A percentile compares a stretch with the other conserved stretches of the same genome.
These are phyloP conservation scores for Neoascia interrupta DNA, from an alignment of 2,888 invertebrate species.

Conservation along the genomic window DNA sequence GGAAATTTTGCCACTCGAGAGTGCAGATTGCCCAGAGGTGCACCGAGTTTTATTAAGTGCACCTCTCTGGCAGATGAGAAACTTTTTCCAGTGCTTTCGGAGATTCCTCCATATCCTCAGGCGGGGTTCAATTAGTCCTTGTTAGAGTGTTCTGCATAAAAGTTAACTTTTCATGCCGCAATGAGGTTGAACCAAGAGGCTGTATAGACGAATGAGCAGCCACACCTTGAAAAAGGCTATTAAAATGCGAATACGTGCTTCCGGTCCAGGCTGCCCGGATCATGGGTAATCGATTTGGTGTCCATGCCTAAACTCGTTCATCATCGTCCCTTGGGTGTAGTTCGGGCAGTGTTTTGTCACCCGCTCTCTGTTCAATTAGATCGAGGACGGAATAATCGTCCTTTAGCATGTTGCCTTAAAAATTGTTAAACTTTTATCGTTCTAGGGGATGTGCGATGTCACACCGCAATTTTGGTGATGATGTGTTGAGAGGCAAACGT, in stretches of 20 bases:
- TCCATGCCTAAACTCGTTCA: neutral
- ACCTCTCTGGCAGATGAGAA: conserved; percentile 3
- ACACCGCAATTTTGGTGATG: too few relatives aligned
- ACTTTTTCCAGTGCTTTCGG: neutral
- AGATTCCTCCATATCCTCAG: conserved; percentile 5
- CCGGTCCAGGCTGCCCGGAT: conserved; percentile 26
- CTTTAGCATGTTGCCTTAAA: conserved; percentile 4
- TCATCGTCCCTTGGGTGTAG: conserved; percentile 8
- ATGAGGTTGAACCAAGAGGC: neutral
- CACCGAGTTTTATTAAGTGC: conserved; percentile 27
- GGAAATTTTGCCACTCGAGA: conserved; percentile 20
- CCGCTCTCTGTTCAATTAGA: conserved; percentile 10
- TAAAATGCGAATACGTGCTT: conserved; percentile 22
- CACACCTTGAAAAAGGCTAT: conserved; percentile 4
- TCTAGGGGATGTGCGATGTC: too few relatives aligned
- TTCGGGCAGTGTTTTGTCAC: neutral
- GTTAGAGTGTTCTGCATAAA: neutral
- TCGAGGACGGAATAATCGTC: conserved; percentile 14
- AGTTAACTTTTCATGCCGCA: neutral
- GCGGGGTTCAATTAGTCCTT: conserved; percentile 35
- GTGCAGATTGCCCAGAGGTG: conserved; percentile 39
- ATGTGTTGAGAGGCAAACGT: too few relatives aligned
- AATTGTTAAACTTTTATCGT: neutral
- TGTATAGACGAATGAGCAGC: neutral
- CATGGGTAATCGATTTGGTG: conserved; percentile 43